Conservation (phyloP, 2,888 invertebrate genomes). For the Plebejus argus region DNA sequence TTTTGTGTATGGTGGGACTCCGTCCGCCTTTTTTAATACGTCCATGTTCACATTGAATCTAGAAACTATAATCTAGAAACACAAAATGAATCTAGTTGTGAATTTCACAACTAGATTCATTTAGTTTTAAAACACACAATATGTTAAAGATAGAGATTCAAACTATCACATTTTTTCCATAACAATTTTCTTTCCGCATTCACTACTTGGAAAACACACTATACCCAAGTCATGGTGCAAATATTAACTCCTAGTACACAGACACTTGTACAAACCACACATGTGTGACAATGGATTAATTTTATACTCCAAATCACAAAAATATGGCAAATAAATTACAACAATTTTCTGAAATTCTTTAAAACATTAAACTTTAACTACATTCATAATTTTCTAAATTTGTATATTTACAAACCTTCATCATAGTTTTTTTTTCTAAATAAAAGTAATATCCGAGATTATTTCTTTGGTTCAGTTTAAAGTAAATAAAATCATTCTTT, state of each 20-base stretch:
- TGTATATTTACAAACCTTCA: not conserved
- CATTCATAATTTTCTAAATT: not conserved
- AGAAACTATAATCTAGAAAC: no score
- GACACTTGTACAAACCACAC: not conserved
- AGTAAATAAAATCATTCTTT: not conserved
- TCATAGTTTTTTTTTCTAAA: not conserved
- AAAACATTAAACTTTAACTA: not conserved
- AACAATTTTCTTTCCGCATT: not conserved
- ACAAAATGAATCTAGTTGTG: no score
- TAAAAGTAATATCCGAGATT: not conserved
- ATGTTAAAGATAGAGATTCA: not conserved
- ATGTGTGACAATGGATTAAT: no score
- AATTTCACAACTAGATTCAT: not conserved
- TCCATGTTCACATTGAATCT: no score
- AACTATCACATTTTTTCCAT: not conserved
- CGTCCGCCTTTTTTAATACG: no score
- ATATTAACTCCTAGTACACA: not conserved
- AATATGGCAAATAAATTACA: not conserved
- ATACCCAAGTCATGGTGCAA: not conserved
- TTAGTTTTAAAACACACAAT: not conserved
- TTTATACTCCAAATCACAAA: not conserved
- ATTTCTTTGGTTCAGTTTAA: not conserved
- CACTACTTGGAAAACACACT: not conserved
- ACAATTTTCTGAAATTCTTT: not conserved
- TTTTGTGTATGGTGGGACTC: no score